phyloP scores from a whole-genome alignment of 2,888 invertebrate genomes.

The Erebia ligea region DNA sequence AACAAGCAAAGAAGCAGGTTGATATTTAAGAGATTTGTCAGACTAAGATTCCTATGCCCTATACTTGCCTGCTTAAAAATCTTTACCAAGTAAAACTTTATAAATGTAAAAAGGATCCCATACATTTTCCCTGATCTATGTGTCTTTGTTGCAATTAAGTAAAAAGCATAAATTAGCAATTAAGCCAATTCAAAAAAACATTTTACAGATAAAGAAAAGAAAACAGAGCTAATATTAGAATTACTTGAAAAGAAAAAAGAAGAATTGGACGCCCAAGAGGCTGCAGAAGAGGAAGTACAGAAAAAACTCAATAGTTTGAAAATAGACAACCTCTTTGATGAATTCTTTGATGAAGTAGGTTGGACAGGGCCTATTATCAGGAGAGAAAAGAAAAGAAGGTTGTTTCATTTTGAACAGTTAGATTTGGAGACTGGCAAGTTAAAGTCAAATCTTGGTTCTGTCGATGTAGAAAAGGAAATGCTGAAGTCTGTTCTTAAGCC shows the following conservation, averaged over 20 bases:
- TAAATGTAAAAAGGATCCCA: no score
- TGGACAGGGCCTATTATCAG: conserved; percentile 65
- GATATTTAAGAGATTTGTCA: no score
- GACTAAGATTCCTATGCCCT: no score
- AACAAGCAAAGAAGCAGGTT: no score
- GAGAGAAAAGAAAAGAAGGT: conserved; percentile 53
- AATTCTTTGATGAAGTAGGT: conserved; percentile 71
- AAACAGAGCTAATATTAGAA: conserved; percentile 56
- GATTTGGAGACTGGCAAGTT: conserved; percentile 69
- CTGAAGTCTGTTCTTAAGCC: conserved; percentile 85
- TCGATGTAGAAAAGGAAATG: conserved; percentile 83
- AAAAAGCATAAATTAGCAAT: no score
- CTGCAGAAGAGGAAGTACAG: conserved; percentile 59
- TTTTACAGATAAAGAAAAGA: conserved; percentile 64
- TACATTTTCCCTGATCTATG: no score
- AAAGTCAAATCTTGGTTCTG: conserved; percentile 66
- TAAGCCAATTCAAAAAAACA: neutral
- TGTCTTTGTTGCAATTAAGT: no score
- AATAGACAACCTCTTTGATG: conserved; percentile 63
- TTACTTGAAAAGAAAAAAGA: conserved; percentile 67
- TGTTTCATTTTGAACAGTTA: conserved; percentile 70
- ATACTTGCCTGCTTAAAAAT: no score
- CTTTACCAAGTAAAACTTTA: no score
- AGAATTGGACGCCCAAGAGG: conserved; percentile 58
- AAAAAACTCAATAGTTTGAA: conserved; percentile 64